Percentiles rank a stretch among this genome's conserved stretches.
Evolutionary conservation across 2,113 vertebrate species (phyloP).

Genomic region (Pelmatolapia mariae): DNA sequence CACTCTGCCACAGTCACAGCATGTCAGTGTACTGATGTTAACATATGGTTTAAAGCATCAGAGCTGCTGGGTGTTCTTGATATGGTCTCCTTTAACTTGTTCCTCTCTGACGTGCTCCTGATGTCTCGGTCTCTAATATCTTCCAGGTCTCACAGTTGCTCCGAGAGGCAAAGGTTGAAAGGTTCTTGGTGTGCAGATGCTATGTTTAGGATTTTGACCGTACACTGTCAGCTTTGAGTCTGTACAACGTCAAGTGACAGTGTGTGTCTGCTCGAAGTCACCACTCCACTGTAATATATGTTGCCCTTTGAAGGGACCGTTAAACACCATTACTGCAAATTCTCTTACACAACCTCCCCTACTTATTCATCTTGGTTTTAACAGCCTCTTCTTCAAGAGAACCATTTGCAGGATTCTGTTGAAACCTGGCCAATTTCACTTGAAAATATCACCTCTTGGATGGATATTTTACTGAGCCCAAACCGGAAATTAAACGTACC

Average conservation of each 20-base stretch:
- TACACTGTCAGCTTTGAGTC: not conserved
- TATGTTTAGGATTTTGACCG: not conserved
- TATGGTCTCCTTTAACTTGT: not conserved
- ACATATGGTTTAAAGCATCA: not conserved
- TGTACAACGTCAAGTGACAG: not conserved
- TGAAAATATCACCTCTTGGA: not conserved
- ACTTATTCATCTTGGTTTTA: not conserved
- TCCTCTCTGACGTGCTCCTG: not conserved
- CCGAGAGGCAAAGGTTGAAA: not conserved
- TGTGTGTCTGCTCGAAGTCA: not conserved
- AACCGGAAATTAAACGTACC: not conserved
- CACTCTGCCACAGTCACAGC: not conserved
- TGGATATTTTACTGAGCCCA: not conserved
- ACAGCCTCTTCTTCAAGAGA: not conserved
- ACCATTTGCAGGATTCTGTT: not conserved
- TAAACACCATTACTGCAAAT: not conserved
- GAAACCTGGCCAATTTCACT: not conserved
- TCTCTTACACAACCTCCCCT: not conserved
- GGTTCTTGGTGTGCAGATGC: not conserved
- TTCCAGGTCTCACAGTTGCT: not conserved
- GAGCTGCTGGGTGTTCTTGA: not conserved
- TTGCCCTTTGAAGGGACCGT: not conserved
- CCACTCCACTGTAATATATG: not conserved
- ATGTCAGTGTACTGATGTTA: not conserved
- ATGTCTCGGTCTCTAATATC: not conserved